A percentile compares a stretch with the other conserved stretches of the same genome.
These are phyloP conservation scores for Phalacrocorax aristotelis DNA, from an alignment of 2,113 vertebrate species.

Conservation along the genomic window DNA sequence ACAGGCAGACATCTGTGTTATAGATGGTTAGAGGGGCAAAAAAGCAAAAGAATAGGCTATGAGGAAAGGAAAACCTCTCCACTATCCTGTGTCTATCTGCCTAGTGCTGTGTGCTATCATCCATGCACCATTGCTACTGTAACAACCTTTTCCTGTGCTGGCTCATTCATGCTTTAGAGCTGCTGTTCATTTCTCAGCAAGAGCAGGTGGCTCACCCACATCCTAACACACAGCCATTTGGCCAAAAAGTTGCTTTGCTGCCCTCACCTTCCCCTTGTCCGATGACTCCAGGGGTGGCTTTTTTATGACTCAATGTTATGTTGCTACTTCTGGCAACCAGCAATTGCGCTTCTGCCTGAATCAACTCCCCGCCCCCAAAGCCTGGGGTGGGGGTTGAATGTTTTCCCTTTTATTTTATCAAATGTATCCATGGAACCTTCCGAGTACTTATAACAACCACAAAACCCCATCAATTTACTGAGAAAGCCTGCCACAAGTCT, in stretches of 20 bases:
- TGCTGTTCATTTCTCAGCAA: not conserved
- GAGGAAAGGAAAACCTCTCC: not conserved
- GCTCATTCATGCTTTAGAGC: not conserved
- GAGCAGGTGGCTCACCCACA: not conserved
- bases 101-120: not conserved
- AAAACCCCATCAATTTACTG: not conserved
- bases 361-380: not conserved
- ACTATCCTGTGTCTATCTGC: not conserved
- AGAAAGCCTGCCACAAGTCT: not conserved
- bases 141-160: not conserved
- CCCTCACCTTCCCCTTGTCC: not conserved
- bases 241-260: not conserved
- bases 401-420: not conserved
- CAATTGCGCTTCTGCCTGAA: not conserved
- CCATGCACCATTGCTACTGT: accelerated
- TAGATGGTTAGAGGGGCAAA: not conserved
- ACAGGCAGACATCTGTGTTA: not conserved
- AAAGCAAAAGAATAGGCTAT: not conserved
- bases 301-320: accelerated
- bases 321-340: not conserved
- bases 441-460: not conserved
- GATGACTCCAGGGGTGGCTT: not conserved
- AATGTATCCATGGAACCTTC: not conserved
- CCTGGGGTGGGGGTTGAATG: not conserved
- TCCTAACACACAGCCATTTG: not conserved